These are phyloP conservation scores for Catharus bicknelli DNA, from an alignment of 2,113 vertebrate species.

Conservation along the genomic window DNA sequence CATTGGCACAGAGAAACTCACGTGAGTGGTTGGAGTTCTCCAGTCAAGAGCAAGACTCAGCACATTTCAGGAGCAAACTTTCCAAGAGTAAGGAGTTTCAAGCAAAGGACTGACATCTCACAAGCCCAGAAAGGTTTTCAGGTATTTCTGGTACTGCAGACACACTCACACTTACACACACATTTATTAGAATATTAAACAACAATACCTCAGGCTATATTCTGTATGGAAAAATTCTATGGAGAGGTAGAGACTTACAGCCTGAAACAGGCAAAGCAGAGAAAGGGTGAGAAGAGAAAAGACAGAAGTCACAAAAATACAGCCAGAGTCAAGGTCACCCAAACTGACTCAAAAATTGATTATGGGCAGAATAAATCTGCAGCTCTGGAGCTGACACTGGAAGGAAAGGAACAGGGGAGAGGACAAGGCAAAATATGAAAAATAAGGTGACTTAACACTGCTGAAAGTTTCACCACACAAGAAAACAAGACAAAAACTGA, in stretches of 20 bases:
- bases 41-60: neutral
- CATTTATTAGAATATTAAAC: neutral
- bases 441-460: neutral
- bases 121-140: neutral
- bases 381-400: neutral
- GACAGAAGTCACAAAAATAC: neutral
- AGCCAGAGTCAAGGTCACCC: conserved; percentile 8
- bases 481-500: neutral
- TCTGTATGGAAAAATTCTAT: neutral
- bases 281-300: neutral
- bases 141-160: neutral
- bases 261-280: neutral
- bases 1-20: neutral
- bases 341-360: conserved; percentile 1
- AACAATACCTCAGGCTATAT: neutral
- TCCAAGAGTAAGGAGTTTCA: neutral
- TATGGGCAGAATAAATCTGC: neutral
- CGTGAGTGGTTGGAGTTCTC: neutral
- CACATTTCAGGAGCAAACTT: neutral
- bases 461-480: neutral
- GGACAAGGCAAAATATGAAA: neutral
- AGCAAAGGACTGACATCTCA: neutral
- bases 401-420: neutral
- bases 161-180: rapidly evolving
- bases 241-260: neutral